Base-by-base conservation (phyloP, 2,113 vertebrate species). In the Eurypyga helias region DNA sequence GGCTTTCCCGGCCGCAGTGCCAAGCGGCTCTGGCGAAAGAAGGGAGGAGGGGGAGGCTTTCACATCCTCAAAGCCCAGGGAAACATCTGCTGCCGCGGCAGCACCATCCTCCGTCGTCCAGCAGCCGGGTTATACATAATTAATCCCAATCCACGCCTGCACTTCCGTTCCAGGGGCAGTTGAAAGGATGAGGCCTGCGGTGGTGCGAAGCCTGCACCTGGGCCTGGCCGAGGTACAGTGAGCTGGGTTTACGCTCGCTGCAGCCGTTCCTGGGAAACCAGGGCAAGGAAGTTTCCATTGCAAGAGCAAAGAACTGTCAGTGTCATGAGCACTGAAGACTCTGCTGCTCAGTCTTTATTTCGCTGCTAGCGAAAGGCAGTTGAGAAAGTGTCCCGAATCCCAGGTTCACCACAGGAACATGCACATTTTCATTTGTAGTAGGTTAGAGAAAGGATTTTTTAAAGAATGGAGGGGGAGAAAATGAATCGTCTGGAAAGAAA, bases 141-240 rank as follows among this genome's bases (percentile, higher is more conserved):
- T 16, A 9, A 72, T 77, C 49, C 45, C 45, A 4, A 5, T 7
- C n/a, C 17, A 15, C 10, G 11, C 2, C 55, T 9, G 6, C 23
- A 1, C 46, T 55, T 6, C 31, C 2, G 4, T 43, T 15, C 11
- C 43, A 6, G 36, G 21, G 34, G 38, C 45, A 57, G 62, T 31
- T 10, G 29, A 3, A 25, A 16, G 19, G 29, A 29, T 29, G 23
- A 0, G n/a, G 46, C 5, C 3, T 11, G 45, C 11, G 3, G 11
- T 6, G 29, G 54, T 11, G 55, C 33, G 1, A 18, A 9, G 38
- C 0, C 15, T 4, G 60, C 16, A 1, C 20, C 69, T 10, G 4
- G 5, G 15, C 19, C 24, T 8, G 57, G 24, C 28, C 21, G 0
- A 11, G 66, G 25, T 5, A 1, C 17, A 0, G 57, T 1, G 29